A percentile compares a stretch with the other conserved stretches of the same genome.
phyloP scores from a whole-genome alignment of 2,797 vertebrate species.

The Hydrolagus colliei region DNA sequence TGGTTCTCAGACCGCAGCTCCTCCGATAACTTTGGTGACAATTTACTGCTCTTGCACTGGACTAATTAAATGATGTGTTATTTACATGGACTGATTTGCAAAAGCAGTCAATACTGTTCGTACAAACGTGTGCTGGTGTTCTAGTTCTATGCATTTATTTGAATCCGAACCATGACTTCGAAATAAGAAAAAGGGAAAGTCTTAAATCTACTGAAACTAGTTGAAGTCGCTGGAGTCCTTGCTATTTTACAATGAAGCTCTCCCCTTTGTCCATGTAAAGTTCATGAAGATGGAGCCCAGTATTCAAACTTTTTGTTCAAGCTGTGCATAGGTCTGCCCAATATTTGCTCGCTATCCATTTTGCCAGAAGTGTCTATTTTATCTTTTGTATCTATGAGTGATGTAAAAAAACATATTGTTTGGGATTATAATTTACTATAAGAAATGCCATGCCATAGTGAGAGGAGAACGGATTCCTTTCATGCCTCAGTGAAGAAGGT shows the following conservation, averaged over 20 bases:
- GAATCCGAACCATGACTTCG: too few relatives aligned
- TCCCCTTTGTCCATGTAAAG: neutral
- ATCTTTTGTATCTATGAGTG: slow-evolving; percentile 1
- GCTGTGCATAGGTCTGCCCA: neutral
- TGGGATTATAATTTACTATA: too few relatives aligned
- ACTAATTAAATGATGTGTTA: too few relatives aligned
- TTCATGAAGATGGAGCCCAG: neutral
- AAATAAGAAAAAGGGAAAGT: neutral
- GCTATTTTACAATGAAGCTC: neutral
- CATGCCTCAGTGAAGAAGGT: neutral
- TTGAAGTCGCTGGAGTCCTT: neutral
- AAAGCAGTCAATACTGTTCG: too few relatives aligned
- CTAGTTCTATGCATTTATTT: too few relatives aligned
- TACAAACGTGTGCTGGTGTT: too few relatives aligned
- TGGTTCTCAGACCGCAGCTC: neutral
- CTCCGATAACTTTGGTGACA: neutral
- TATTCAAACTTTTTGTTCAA: slow-evolving; percentile 6
- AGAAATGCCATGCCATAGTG: neutral
- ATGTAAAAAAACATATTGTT: neutral
- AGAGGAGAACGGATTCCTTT: neutral
- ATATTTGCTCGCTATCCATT: neutral
- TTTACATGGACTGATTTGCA: too few relatives aligned
- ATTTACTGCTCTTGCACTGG: too few relatives aligned
- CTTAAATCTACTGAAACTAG: neutral
- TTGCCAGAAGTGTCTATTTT: neutral